These are phyloP conservation scores for Xenopus petersii DNA, from an alignment of 2,797 vertebrate genomes.

Conservation along the genomic window DNA sequence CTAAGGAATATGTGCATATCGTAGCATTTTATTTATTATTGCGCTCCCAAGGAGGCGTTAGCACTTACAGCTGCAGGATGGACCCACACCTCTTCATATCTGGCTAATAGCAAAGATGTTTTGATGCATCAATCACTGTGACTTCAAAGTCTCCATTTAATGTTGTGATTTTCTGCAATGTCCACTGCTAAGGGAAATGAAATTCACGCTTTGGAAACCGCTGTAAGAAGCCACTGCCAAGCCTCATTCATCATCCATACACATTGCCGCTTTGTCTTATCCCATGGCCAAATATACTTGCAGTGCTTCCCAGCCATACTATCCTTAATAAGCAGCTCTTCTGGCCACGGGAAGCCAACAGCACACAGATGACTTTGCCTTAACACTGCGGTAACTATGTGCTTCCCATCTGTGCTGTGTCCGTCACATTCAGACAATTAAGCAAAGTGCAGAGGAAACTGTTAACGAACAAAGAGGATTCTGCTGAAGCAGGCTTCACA, in stretches of 20 bases:
- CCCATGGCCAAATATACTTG: constrained; percentile 30
- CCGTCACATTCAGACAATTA: constrained; percentile 35
- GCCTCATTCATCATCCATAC: constrained; percentile 38
- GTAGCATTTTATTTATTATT: too few relatives aligned
- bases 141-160: constrained; percentile 32
- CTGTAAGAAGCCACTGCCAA: constrained; percentile 25
- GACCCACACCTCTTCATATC: constrained; percentile 24
- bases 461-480: constrained; percentile 27
- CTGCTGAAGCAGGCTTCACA: constrained; percentile 28
- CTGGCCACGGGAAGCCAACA: constrained; percentile 12
- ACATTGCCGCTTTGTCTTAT: constrained; percentile 20
- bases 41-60: background rate
- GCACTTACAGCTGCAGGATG: background rate
- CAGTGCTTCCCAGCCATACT: constrained; percentile 21
- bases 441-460: background rate
- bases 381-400: constrained; percentile 1
- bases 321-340: constrained; percentile 28
- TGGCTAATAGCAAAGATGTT: constrained; percentile 16
- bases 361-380: constrained; percentile 18
- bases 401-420: constrained; percentile 30
- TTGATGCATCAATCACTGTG: constrained; percentile 29
- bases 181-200: constrained; percentile 35
- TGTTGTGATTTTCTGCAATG: constrained; percentile 23
- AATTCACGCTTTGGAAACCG: constrained; percentile 28
- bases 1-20: too few relatives aligned